These are phyloP conservation scores for Penaeus indicus DNA, from an alignment of 1,140 invertebrate species.

Conservation along the genomic window DNA sequence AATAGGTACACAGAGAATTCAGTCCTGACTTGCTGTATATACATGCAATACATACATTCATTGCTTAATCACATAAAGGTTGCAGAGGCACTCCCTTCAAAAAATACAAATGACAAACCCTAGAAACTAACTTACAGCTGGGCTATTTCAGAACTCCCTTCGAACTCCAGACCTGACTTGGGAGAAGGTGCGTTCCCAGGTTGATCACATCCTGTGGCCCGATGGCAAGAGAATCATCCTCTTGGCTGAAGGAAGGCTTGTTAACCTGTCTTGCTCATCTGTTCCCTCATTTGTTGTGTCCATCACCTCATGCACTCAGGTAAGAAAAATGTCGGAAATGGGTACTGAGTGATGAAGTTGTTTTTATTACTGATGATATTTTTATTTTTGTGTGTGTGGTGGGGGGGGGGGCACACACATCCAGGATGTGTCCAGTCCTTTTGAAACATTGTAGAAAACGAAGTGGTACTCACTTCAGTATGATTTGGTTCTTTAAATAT, in stretches of 20 bases:
- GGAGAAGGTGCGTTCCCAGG: slow-evolving; percentile 97
- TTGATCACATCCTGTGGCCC: slow-evolving; percentile 97
- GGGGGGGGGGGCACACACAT: too few relatives aligned
- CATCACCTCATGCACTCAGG: slow-evolving; percentile 93
- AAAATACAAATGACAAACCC: too few relatives aligned
- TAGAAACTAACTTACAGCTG: background rate
- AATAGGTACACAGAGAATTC: too few relatives aligned
- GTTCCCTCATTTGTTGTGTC: slow-evolving; percentile 97
- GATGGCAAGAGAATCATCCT: slow-evolving; percentile 93
- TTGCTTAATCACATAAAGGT: too few relatives aligned
- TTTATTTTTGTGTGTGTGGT: background rate
- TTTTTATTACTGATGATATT: slow-evolving; percentile 29
- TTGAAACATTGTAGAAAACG: too few relatives aligned
- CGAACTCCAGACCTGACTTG: slow-evolving; percentile 94
- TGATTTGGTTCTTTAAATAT: too few relatives aligned
- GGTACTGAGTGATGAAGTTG: background rate
- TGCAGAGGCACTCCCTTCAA: too few relatives aligned
- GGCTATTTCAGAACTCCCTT: slow-evolving; percentile 79
- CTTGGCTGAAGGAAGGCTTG: slow-evolving; percentile 93
- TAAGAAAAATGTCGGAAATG: slow-evolving; percentile 64
- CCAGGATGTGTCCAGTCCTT: too few relatives aligned
- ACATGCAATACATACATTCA: too few relatives aligned
- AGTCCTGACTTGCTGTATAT: background rate
- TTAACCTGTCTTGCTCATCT: slow-evolving; percentile 96
- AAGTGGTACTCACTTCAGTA: too few relatives aligned